Percentiles rank a stretch among this genome's conserved stretches.
Evolutionary conservation across 2,888 invertebrate species (phyloP).

Genomic region (Drosophila conformis): DNA sequence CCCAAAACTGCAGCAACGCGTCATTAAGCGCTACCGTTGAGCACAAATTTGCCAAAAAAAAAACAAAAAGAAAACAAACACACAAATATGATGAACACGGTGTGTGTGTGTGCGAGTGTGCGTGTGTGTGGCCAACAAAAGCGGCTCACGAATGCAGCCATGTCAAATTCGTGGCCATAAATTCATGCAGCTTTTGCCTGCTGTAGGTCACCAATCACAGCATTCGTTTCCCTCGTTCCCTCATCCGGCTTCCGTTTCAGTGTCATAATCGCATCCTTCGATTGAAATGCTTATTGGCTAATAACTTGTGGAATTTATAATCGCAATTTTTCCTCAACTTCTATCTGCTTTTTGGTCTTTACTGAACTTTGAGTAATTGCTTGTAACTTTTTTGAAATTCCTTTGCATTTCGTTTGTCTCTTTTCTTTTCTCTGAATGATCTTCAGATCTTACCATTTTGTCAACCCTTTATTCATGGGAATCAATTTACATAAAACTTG

Average conservation of each 20-base stretch:
- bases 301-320: not conserved
- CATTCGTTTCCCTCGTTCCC: not conserved
- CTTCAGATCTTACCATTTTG: not conserved
- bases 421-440: no score
- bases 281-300: not conserved
- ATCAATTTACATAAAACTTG: not conserved
- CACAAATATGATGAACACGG: constrained; percentile 61
- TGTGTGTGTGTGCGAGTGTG: constrained; percentile 22
- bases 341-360: not conserved
- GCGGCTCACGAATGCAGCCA: constrained; percentile 40
- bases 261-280: constrained; percentile 8
- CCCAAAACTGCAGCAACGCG: constrained; percentile 34
- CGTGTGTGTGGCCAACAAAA: constrained; percentile 35
- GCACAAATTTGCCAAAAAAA: constrained; percentile 62
- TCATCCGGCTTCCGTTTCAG: constrained; percentile 44
- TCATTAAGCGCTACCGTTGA: constrained; percentile 69
- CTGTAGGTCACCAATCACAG: constrained; percentile 49
- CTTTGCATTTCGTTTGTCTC: not conserved
- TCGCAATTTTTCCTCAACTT: not conserved
- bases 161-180: constrained; percentile 37
- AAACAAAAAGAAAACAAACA: constrained; percentile 13
- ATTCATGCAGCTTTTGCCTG: constrained; percentile 59
- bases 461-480: not conserved
- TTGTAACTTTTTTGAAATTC: not conserved
- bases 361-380: not conserved